Conservation (phyloP, 2,888 invertebrate species). For the Zygogramma bicolorata region DNA sequence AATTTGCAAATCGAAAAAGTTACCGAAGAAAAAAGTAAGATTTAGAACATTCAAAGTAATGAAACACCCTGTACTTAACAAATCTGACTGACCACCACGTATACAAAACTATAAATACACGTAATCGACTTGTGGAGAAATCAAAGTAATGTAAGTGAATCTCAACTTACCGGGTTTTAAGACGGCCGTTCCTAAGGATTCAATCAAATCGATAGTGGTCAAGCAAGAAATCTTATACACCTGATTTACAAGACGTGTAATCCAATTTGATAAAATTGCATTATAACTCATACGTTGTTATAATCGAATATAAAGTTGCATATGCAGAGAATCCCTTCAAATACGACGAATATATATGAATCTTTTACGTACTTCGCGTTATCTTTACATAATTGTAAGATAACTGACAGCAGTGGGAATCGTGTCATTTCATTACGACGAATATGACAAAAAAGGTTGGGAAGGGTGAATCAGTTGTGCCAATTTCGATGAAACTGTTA, state of each 20-base stretch:
- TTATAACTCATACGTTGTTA: conserved; percentile 46
- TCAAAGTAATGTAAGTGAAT: not conserved
- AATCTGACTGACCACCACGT: no score
- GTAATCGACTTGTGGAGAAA: not conserved
- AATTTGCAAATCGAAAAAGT: no score
- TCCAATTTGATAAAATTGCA: conserved; percentile 61
- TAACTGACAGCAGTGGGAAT: no score
- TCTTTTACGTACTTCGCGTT: not conserved
- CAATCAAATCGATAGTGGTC: conserved; percentile 49
- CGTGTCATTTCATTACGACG: no score
- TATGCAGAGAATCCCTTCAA: conserved; percentile 28
- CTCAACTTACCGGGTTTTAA: not conserved
- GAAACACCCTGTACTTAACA: no score
- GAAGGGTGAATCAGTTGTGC: no score
- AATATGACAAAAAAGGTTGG: no score
- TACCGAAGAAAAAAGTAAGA: no score
- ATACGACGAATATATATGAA: conserved; percentile 17
- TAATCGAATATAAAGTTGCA: conserved; percentile 37
- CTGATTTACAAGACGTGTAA: conserved; percentile 50
- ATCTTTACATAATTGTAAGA: not conserved
- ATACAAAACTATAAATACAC: no score
- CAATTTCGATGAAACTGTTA: no score
- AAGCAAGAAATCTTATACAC: conserved; percentile 55
- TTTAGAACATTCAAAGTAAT: no score
- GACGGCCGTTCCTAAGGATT: conserved; percentile 36